phyloP scores from a whole-genome alignment of 1,140 invertebrate genomes.

The Pseudomyrmex gracilis region DNA sequence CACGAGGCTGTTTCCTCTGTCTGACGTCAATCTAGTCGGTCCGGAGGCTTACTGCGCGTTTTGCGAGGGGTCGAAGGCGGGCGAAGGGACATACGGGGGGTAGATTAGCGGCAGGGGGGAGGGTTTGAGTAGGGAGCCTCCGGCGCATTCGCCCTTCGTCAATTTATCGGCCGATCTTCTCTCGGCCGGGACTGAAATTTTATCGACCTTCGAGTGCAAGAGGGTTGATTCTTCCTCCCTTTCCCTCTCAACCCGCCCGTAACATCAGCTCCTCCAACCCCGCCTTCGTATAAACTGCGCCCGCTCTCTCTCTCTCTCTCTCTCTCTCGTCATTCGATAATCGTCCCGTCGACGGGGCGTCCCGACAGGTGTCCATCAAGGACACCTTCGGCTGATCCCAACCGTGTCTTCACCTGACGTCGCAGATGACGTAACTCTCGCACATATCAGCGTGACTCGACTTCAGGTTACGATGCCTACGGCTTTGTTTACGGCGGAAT shows the following conservation, averaged over 20 bases:
- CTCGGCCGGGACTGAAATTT: slow-evolving; percentile 62
- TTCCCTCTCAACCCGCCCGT: neutral
- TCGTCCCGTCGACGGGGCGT: slow-evolving; percentile 56
- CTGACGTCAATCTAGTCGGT: slow-evolving; percentile 77
- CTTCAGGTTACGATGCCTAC: slow-evolving; percentile 13
- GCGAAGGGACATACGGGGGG: slow-evolving; percentile 15
- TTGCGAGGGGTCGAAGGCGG: slow-evolving; percentile 11
- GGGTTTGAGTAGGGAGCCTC: slow-evolving; percentile 28
- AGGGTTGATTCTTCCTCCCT: slow-evolving; percentile 50
- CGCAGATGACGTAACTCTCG: slow-evolving; percentile 62
- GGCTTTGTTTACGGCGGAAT: slow-evolving; percentile 12
- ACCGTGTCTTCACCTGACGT: slow-evolving; percentile 58
- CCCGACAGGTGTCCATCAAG: slow-evolving; percentile 72
- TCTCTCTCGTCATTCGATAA: slow-evolving; percentile 61
- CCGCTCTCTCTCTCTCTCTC: slow-evolving; percentile 32
- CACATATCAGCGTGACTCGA: slow-evolving; percentile 45
- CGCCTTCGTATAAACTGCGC: slow-evolving; percentile 22
- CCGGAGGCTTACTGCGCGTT: slow-evolving; percentile 52
- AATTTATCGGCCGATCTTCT: slow-evolving; percentile 72
- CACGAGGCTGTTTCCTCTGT: slow-evolving; percentile 78
- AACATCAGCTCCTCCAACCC: slow-evolving; percentile 24
- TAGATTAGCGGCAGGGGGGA: slow-evolving; percentile 31
- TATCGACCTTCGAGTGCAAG: slow-evolving; percentile 64
- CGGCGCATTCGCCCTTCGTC: slow-evolving; percentile 63
- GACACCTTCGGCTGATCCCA: slow-evolving; percentile 61